phyloP scores from a whole-genome alignment of 2,888 invertebrate genomes.

The Amiota mariae region DNA sequence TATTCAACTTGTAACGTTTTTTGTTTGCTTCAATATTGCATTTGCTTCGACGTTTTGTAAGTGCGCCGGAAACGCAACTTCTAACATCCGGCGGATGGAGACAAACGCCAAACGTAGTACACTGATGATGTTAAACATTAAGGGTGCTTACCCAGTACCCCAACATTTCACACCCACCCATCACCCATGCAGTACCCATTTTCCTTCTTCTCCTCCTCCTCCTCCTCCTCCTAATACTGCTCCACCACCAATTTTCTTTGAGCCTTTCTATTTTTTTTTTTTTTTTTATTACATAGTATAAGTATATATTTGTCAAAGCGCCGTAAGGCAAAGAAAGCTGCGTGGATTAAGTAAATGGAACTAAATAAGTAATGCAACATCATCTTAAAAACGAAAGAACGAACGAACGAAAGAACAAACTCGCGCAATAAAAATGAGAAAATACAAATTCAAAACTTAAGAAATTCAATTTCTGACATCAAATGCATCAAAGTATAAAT shows the following conservation, averaged over 20 bases:
- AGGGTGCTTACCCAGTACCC: slow-evolving; percentile 10
- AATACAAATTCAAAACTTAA: slow-evolving; percentile 44
- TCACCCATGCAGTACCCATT: too few relatives aligned
- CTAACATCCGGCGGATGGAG: slow-evolving; percentile 6
- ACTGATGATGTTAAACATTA: slow-evolving; percentile 5
- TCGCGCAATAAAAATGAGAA: too few relatives aligned
- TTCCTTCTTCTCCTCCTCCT: too few relatives aligned
- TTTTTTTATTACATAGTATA: not conserved
- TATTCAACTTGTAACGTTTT: not conserved
- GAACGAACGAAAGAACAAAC: too few relatives aligned
- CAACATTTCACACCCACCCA: too few relatives aligned
- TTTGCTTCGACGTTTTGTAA: slow-evolving; percentile 18
- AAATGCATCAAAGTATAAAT: not conserved
- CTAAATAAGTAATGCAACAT: slow-evolving; percentile 61
- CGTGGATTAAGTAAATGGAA: slow-evolving; percentile 59
- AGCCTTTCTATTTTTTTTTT: not conserved
- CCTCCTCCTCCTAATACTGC: too few relatives aligned
- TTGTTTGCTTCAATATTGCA: slow-evolving; percentile 16
- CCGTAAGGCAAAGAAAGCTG: not conserved
- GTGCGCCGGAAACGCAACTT: slow-evolving; percentile 22
- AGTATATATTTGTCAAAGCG: not conserved
- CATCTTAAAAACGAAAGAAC: too few relatives aligned
- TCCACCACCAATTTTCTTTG: too few relatives aligned
- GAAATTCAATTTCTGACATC: slow-evolving; percentile 70
- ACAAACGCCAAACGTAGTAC: slow-evolving; percentile 11